Percentiles rank a stretch among this genome's conserved stretches.
phyloP scores from a whole-genome alignment of 2,113 vertebrate species.

The Danio rerio region DNA sequence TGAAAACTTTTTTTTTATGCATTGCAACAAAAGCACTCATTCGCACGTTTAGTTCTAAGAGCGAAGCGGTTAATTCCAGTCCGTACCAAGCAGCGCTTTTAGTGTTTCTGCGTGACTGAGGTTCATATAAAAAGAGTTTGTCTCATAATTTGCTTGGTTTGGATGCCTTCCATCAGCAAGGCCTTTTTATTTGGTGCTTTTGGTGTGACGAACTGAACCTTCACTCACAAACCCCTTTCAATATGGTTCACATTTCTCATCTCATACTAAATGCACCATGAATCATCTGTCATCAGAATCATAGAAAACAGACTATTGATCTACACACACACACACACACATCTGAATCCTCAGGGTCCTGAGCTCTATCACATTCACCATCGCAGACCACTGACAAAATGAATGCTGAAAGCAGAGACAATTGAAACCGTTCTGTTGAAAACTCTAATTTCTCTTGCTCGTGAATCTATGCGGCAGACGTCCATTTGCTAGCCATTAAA shows the following conservation, averaged over 20 bases:
- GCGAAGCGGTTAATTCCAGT: background rate
- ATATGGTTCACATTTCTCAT: slow-evolving; percentile 72
- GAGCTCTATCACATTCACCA: background rate
- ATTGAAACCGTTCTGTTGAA: slow-evolving; percentile 12
- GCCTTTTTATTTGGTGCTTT: slow-evolving; percentile 62
- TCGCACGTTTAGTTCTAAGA: too few relatives aligned
- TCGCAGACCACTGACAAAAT: slow-evolving; percentile 5
- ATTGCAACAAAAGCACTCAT: too few relatives aligned
- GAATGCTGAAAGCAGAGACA: slow-evolving; percentile 33
- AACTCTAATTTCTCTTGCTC: slow-evolving; percentile 19
- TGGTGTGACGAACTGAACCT: slow-evolving; percentile 38
- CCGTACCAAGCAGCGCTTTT: slow-evolving; percentile 45
- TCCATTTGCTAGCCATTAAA: slow-evolving; percentile 37
- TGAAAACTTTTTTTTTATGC: too few relatives aligned
- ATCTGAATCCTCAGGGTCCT: background rate
- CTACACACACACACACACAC: slow-evolving; percentile 27
- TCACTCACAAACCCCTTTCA: slow-evolving; percentile 61
- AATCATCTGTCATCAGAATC: slow-evolving; percentile 64
- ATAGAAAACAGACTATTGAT: slow-evolving; percentile 31
- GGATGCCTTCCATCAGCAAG: slow-evolving; percentile 64
- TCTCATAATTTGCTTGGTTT: slow-evolving; percentile 74
- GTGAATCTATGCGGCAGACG: slow-evolving; percentile 7
- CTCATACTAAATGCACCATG: slow-evolving; percentile 65
- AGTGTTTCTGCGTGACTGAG: slow-evolving; percentile 69
- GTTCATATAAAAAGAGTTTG: slow-evolving; percentile 72